Conservation (phyloP, 2,797 vertebrate genomes). For the Ctenopoma multispine region DNA sequence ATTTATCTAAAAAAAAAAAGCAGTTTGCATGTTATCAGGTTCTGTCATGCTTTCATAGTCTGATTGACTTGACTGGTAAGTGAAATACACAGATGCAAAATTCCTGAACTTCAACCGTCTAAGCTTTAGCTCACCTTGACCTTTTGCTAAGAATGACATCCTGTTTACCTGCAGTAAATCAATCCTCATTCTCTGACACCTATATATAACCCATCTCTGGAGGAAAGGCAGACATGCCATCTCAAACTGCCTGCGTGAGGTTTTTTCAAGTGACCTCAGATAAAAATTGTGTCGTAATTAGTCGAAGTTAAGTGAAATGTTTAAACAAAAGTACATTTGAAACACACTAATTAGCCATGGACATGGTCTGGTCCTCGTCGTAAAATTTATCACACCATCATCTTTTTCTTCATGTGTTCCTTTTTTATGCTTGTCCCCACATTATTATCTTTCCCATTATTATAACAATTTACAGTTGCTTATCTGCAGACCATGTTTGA, state of each 20-base stretch:
- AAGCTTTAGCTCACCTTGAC: constrained; percentile 71
- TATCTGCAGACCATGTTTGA: constrained; percentile 62
- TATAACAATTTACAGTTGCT: constrained; percentile 37
- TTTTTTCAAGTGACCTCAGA: constrained; percentile 25
- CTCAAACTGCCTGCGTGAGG: constrained; percentile 14
- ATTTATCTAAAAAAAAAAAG: constrained; percentile 25
- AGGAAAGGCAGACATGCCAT: constrained; percentile 49
- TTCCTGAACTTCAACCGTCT: constrained; percentile 44
- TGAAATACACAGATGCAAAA: constrained; percentile 39
- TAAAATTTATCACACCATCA: background rate
- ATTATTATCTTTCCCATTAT: constrained; percentile 19
- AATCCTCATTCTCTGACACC: constrained; percentile 65
- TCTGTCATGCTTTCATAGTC: constrained; percentile 3
- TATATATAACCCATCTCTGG: constrained; percentile 66
- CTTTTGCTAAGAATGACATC: constrained; percentile 59
- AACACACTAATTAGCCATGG: background rate
- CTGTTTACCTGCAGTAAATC: constrained; percentile 71
- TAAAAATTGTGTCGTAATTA: constrained; percentile 19
- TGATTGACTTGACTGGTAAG: constrained; percentile 42
- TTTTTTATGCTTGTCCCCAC: constrained; percentile 1
- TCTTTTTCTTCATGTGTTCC: background rate
- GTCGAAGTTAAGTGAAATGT: constrained; percentile 13
- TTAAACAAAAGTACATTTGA: constrained; percentile 17
- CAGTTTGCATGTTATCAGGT: constrained; percentile 21
- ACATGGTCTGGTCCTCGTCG: background rate